Base-by-base conservation (phyloP, 2,113 vertebrate genomes). In the Hystrix cristata region DNA sequence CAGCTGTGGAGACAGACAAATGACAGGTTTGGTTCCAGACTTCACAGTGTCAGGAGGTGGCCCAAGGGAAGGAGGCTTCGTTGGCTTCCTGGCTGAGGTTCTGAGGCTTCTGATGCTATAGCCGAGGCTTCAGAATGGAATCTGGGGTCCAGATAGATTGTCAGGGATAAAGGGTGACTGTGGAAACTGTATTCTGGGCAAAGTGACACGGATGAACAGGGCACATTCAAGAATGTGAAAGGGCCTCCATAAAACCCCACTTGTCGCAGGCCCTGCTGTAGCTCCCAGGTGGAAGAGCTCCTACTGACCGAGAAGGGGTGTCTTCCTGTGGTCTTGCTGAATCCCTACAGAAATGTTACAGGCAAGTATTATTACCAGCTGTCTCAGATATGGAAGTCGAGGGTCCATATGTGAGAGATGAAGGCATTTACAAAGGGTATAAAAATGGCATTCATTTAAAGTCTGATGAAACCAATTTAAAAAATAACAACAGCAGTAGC, bases 31-130 rank as follows among this genome's bases (percentile, higher is more conserved):
- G 23, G 11, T 43, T 43, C 5, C 71, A 62, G 5, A 23, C 51
- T 74, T 1, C 18, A 8, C 11, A 76, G 48, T n/a, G 21, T 72
- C 7, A 12, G n/a, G 19, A 5, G 0, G 0, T 67, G 4, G 7
- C 0, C 0, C 18, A 46, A 55, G 59, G 11, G 59, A 78, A 60
- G 72, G 48, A 34, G 29, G 34, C 7, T 59, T 53, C 48, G 81
- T 43, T 11, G 7, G 29, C 38, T 72, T 38, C 34, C 19, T 62
- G 74, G 1, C 64, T 55, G 27, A 23, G 34, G 21, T 90, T 8
- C 38, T 87, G 25, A 90, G 25, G 11, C 65, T 86, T 80, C 62
- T 80, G 27, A 67, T 48, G 27, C 27, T 57, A 71, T 31, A 88
- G 3, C 25, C 29, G 31, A 79, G 43, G 76, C 65, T 93, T 93